Percentiles rank a stretch among this genome's conserved stretches.
phyloP scores from a whole-genome alignment of 1,140 invertebrate genomes.

The Frieseomelitta varia region DNA sequence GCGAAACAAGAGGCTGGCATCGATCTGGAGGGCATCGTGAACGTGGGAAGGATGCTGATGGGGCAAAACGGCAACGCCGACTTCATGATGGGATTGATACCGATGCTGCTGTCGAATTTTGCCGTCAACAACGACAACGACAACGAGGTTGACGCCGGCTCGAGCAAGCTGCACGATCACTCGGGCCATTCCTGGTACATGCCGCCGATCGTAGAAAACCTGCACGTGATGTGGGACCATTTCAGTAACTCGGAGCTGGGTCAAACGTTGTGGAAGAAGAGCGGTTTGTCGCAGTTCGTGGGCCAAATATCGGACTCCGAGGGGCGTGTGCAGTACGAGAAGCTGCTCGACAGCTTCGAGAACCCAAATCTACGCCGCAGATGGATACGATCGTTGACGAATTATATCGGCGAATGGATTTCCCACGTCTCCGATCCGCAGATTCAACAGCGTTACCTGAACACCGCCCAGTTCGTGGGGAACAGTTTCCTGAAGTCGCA shows the following conservation, averaged over 20 bases:
- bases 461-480: slow-evolving; percentile 86
- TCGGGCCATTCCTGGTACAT: slow-evolving; percentile 88
- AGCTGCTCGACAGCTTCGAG: slow-evolving; percentile 89
- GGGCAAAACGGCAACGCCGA: slow-evolving; percentile 81
- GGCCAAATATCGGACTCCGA: slow-evolving; percentile 84
- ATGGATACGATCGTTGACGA: slow-evolving; percentile 89
- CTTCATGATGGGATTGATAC: slow-evolving; percentile 84
- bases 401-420: slow-evolving; percentile 88
- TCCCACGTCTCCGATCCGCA: slow-evolving; percentile 88
- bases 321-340: slow-evolving; percentile 87
- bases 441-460: slow-evolving; percentile 88
- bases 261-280: slow-evolving; percentile 87
- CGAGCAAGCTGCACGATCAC: slow-evolving; percentile 84
- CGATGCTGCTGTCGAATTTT: slow-evolving; percentile 85
- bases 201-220: slow-evolving; percentile 88
- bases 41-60: slow-evolving; percentile 84
- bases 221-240: slow-evolving; percentile 89
- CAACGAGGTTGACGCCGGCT: slow-evolving; percentile 74
- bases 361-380: slow-evolving; percentile 88
- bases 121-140: slow-evolving; percentile 75
- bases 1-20: slow-evolving; percentile 69
- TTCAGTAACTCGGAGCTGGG: slow-evolving; percentile 90
- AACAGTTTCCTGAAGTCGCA: slow-evolving; percentile 90
- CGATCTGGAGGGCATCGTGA: slow-evolving; percentile 84
- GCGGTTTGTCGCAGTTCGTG: slow-evolving; percentile 86